phyloP scores from a whole-genome alignment of 2,113 vertebrate species.

The Danionella cerebrum region DNA sequence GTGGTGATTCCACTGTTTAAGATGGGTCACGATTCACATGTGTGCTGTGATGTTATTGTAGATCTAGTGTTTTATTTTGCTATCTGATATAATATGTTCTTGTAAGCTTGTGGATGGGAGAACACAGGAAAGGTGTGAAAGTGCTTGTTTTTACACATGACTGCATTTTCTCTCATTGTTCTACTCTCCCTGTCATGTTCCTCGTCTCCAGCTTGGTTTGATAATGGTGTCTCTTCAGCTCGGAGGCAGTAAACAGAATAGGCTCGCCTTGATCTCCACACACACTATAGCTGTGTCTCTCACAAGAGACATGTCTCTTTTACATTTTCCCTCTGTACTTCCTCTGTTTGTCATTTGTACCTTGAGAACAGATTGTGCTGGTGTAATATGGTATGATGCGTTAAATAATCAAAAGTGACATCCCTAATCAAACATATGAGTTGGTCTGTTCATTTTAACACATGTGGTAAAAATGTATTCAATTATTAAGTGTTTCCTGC shows the following conservation, averaged over 20 bases:
- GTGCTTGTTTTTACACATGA: slow-evolving; percentile 20
- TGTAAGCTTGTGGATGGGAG: not conserved
- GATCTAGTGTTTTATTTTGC: too few species aligned
- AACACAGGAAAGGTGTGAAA: not conserved
- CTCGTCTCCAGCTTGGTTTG: slow-evolving; percentile 2
- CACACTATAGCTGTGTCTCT: not conserved
- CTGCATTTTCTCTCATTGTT: slow-evolving; percentile 11
- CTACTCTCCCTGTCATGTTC: not conserved
- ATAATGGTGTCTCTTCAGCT: slow-evolving; percentile 16
- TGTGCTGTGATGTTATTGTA: not conserved
- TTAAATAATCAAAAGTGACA: too few species aligned
- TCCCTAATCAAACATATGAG: too few species aligned
- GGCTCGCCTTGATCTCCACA: slow-evolving; percentile 19
- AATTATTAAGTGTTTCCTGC: too few species aligned
- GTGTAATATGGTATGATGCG: too few species aligned
- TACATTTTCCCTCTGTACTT: slow-evolving; percentile 1
- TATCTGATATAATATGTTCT: too few species aligned
- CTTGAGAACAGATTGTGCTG: not conserved
- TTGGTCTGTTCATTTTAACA: too few species aligned
- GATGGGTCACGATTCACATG: not conserved
- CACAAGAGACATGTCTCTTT: not conserved
- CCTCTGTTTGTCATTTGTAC: slow-evolving; percentile 6
- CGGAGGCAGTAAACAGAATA: slow-evolving; percentile 27
- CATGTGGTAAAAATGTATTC: too few species aligned
- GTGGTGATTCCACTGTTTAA: too few species aligned